A percentile compares a stretch with the other conserved stretches of the same genome.
Evolutionary conservation across 2,888 invertebrate genomes (phyloP).

Genomic region (Alcis repandata): DNA sequence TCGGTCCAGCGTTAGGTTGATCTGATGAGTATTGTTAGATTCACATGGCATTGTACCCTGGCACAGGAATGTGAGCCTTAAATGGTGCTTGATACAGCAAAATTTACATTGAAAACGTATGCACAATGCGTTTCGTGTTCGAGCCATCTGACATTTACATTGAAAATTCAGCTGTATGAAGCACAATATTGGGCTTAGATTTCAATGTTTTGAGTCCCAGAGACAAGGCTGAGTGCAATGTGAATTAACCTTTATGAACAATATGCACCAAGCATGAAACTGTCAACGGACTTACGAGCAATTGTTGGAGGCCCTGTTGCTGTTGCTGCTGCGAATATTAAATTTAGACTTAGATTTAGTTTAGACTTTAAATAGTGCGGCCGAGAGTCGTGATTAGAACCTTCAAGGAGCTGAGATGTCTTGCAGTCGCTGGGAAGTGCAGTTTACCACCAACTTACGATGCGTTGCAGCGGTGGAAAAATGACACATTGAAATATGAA

Average conservation of each 20-base stretch:
- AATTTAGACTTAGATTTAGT: constrained; percentile 16
- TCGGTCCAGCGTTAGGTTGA: neutral
- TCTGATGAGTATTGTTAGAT: neutral
- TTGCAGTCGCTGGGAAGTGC: neutral
- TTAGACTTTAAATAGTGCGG: neutral
- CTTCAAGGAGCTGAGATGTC: neutral
- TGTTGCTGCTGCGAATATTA: constrained; percentile 91
- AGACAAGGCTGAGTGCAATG: neutral
- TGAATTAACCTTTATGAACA: constrained; percentile 37
- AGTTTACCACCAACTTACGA: too few species aligned
- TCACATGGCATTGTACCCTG: neutral
- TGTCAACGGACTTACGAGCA: constrained; percentile 92
- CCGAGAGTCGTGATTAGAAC: neutral
- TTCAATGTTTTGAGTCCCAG: neutral
- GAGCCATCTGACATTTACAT: neutral
- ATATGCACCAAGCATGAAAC: constrained; percentile 73
- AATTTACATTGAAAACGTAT: neutral
- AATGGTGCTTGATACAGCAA: neutral
- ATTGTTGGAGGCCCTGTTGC: constrained; percentile 96
- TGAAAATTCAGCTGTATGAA: neutral
- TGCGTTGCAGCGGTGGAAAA: too few species aligned
- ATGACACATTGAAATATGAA: too few species aligned
- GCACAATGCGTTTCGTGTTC: neutral
- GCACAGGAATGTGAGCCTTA: neutral
- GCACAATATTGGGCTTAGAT: neutral